Conservation (phyloP, 2,113 vertebrate species). For the Hydrochoerus hydrochaeris region DNA sequence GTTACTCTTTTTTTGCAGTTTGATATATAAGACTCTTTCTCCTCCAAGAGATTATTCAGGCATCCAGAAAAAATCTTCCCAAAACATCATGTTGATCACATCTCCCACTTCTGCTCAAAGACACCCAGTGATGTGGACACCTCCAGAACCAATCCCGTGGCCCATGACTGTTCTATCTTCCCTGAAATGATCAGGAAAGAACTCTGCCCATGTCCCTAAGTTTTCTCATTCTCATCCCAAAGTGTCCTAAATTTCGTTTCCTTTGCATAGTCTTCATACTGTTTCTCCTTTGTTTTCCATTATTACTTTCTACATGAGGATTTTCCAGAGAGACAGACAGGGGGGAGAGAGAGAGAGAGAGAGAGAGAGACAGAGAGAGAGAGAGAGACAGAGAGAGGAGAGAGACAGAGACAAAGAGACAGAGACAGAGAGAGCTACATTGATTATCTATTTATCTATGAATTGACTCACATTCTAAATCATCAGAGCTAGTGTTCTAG, state of each 20-base stretch:
- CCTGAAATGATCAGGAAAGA: neutral
- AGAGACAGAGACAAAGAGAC: no score
- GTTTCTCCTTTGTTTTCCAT: neutral
- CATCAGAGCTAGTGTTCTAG: neutral
- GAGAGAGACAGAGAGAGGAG: no score
- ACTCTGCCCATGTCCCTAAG: neutral
- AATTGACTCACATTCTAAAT: neutral
- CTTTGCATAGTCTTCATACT: neutral
- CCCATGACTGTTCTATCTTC: neutral
- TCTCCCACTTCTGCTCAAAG: neutral
- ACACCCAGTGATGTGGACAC: neutral
- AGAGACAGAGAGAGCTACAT: no score
- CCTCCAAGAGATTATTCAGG: neutral
- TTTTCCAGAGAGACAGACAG: neutral
- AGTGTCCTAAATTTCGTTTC: neutral
- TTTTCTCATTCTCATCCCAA: neutral
- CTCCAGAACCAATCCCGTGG: neutral
- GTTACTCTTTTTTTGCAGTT: neutral
- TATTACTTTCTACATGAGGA: neutral
- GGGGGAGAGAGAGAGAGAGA: neutral
- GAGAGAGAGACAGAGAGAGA: no score
- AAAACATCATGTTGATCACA: neutral
- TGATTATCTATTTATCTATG: neutral
- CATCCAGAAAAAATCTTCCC: neutral
- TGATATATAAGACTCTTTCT: neutral